Evolutionary conservation across 2,113 vertebrate species (phyloP), one percentile per base, ranked within the genome.

Genomic region (Gnathonemus echidnorhynchus): DNA sequence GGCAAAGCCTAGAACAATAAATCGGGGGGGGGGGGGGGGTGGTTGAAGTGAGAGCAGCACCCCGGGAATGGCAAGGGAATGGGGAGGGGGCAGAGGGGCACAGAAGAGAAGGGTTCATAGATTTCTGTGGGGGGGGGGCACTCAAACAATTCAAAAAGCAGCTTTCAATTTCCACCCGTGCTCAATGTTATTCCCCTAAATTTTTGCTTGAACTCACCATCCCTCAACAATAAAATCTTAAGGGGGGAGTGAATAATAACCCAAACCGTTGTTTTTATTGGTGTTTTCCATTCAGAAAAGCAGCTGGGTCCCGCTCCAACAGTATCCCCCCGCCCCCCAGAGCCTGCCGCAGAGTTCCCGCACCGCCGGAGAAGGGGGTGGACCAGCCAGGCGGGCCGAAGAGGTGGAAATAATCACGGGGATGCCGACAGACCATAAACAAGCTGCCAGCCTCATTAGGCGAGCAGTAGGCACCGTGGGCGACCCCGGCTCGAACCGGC

Each of bases 1-100:
- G 95, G 97, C 97, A 97, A 98, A 98, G 97, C 97, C 97, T 99
- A 98, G 97, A 98, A 99, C 97, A 98, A 99, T 98, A 99, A 99
- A 98, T 97, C 95, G 92, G 93, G 95, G 39, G 2, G 96, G 96
- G 93, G 95, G 97, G 45, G 96, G 95, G 94, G 90, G 95, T n/a
- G 97, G 97, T 95, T 96, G 97, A 95, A 92, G 91, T 92, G 92
- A 91, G 89, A 91, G 94, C 90, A 93, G 94, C 94, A 93, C 93
- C 94, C 93, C 94, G 91, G 94, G 95, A 92, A 39, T 35, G 21
- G n/a, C 3, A 74, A 27, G 10, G 88, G 87, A 89, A 10, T 46
- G 84, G 91, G 86, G 46, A 10, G 9, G 89, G 74, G 89, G n/a
- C 58, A 85, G 90, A 88, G 52, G 62, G 88, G 56, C 27, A 53